Evolutionary conservation across 2,797 vertebrate species (phyloP).

Genomic region (Sebastes hubbsi): DNA sequence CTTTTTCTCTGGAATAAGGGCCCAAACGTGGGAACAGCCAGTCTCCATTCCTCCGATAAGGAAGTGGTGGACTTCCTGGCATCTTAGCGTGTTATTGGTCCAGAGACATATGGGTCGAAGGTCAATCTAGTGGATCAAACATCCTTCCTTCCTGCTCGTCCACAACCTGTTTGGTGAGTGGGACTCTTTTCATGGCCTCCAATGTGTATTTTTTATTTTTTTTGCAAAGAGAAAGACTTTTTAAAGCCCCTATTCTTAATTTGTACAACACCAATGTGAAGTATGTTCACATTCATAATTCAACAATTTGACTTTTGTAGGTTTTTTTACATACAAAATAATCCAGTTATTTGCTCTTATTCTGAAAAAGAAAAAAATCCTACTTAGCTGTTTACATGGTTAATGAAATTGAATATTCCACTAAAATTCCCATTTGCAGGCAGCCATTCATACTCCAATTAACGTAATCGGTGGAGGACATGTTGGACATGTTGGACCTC

Average conservation of each 20-base stretch:
- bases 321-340: too few relatives aligned
- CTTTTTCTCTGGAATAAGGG: constrained; percentile 51
- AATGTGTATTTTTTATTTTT: not conserved
- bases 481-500: not conserved
- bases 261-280: not conserved
- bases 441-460: too few relatives aligned
- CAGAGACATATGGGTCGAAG: constrained; percentile 45
- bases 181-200: not conserved
- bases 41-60: constrained; percentile 59
- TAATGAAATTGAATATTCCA: too few relatives aligned
- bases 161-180: constrained; percentile 38
- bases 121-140: constrained; percentile 49
- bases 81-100: constrained; percentile 42
- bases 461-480: too few relatives aligned
- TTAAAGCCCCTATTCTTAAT: not conserved
- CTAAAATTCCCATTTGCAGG: too few relatives aligned
- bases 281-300: not conserved
- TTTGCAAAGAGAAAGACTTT: not conserved
- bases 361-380: not conserved
- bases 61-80: constrained; percentile 61
- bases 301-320: not conserved
- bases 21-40: constrained; percentile 54
- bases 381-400: too few relatives aligned
- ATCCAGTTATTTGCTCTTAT: not conserved
- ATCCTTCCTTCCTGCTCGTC: constrained; percentile 61